Percentiles rank a stretch among this genome's conserved stretches.
Evolutionary conservation across 2,888 invertebrate genomes (phyloP).

Genomic region (Hydriomena furcata): DNA sequence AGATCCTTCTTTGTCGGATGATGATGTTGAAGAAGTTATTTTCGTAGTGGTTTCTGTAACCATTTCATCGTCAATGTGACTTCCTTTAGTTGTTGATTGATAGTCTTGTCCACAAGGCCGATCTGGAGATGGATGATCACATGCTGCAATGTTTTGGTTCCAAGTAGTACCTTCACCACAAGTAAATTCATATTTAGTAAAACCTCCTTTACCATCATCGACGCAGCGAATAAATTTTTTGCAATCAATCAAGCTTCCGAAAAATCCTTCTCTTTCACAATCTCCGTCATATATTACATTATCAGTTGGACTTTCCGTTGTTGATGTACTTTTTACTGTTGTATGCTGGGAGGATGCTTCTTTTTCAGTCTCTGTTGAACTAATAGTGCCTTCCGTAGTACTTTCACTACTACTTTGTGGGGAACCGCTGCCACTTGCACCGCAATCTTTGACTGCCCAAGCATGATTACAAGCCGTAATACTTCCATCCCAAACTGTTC

Average conservation of each 20-base stretch:
- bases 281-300: conserved; percentile 14
- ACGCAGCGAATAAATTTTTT: conserved; percentile 88
- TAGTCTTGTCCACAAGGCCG: conserved; percentile 16
- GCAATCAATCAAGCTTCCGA: conserved; percentile 81
- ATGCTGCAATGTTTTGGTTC: conserved; percentile 77
- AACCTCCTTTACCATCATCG: conserved; percentile 69
- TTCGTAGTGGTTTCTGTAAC: conserved; percentile 17
- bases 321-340: conserved; percentile 24
- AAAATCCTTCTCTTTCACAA: conserved; percentile 75
- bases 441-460: conserved; percentile 47
- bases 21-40: conserved; percentile 9
- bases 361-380: conserved; percentile 25
- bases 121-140: conserved; percentile 68
- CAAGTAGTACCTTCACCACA: conserved; percentile 85
- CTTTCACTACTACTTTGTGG: conserved; percentile 19
- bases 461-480: conserved; percentile 83
- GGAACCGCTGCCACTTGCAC: conserved; percentile 33
- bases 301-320: conserved; percentile 11
- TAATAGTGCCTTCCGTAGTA: conserved; percentile 31
- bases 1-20: conserved; percentile 9
- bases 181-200: conserved; percentile 79
- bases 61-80: conserved; percentile 27
- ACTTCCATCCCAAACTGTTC: conserved; percentile 84
- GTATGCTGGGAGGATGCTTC: conserved; percentile 17
- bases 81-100: conserved; percentile 23